Evolutionary conservation across 2,113 vertebrate species (phyloP), one percentile per base, ranked within the genome.

Genomic region (Entomyzon cyanotis): DNA sequence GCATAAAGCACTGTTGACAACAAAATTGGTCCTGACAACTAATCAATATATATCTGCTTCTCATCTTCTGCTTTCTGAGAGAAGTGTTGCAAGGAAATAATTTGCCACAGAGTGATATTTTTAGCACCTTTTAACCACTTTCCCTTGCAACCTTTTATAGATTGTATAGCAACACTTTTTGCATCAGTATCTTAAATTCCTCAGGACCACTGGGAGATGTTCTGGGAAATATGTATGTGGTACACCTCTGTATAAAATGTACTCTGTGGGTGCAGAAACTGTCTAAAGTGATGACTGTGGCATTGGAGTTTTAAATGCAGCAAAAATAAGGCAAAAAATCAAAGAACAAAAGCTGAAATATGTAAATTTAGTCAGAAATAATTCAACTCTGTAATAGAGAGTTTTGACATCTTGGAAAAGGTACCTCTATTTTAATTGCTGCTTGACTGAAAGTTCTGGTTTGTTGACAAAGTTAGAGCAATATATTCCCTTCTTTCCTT

Each of bases 21-120:
- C 58, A 64, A 49, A 94, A 91, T 55, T 73, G 14, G 17, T 63
- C 27, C 60, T 87, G 74, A 44, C 73, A 73, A 42, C 37, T 80
- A 44, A 91, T 86, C 68, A 84, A 15, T 83, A 27, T 10, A 15
- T 56, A 12, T 25, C 62, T 93, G 24, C 49, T 82, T 85, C 52
- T 94, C 10, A 46, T 52, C 30, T 27, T 75, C 49, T 87, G 20
- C 49, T 59, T 90, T 95, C 63, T 69, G 69, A 78, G 52, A 78
- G 47, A 74, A 59, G 30, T 0, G 0, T 50, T 0, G 2, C 18
- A 76, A 79, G 21, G 60, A 69, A 92, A 89, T 69, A 50, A 33
- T 27, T 89, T 50, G 22, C 56, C 17, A 35, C 10, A 41, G 23
- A 68, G 22, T n/a, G 16, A 11, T 87, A 58, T 64, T 87, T 82